Evolutionary conservation across 2,113 vertebrate genomes (phyloP).

Genomic region (Pterophyllum scalare): DNA sequence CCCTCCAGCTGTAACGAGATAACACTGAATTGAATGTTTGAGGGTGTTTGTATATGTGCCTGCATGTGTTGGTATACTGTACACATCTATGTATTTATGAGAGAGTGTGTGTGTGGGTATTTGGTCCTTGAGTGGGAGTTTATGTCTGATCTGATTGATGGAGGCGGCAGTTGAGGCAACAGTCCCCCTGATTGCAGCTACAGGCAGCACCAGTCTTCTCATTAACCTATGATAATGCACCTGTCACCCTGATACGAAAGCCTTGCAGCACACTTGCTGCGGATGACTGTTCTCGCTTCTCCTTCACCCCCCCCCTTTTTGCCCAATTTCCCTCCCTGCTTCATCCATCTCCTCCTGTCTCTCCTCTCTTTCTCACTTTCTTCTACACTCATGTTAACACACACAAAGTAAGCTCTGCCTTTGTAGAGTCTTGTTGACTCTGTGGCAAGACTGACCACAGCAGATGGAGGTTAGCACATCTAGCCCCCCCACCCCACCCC

Average conservation of each 20-base stretch:
- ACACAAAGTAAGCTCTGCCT: constrained; percentile 14
- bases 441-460: constrained; percentile 48
- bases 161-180: constrained; percentile 36
- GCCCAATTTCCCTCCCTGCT: constrained; percentile 7
- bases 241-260: constrained; percentile 63
- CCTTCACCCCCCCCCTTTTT: not conserved
- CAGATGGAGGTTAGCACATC: constrained; percentile 54
- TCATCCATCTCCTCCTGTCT: constrained; percentile 30
- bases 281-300: constrained; percentile 44
- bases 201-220: constrained; percentile 68
- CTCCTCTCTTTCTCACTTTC: constrained; percentile 10
- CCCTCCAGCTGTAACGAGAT: constrained; percentile 17
- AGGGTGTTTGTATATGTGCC: constrained; percentile 6
- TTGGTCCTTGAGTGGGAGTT: constrained; percentile 27
- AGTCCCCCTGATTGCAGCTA: constrained; percentile 62
- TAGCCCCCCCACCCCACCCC: not conserved
- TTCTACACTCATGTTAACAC: constrained; percentile 4
- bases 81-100: constrained; percentile 18
- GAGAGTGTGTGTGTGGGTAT: not conserved
- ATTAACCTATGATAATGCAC: constrained; percentile 80
- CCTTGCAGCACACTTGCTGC: constrained; percentile 58
- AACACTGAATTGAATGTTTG: not conserved
- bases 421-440: constrained; percentile 37
- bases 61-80: not conserved
- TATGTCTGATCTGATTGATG: constrained; percentile 70